Evolutionary conservation across 1,140 invertebrate genomes (phyloP).

Genomic region (Drosophila virilis): DNA sequence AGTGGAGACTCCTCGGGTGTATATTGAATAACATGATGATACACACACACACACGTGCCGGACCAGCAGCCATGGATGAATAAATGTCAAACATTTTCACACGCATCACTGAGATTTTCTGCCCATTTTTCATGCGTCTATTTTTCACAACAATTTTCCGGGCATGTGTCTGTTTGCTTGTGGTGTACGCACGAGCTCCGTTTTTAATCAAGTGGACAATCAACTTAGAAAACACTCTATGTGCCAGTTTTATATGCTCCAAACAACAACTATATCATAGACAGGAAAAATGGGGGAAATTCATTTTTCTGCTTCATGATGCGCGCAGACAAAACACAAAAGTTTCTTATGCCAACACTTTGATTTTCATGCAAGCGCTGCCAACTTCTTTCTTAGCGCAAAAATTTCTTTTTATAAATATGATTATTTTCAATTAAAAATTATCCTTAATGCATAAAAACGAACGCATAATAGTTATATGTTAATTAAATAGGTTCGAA

Average conservation of each 20-base stretch:
- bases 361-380: too few relatives aligned
- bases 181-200: conserved; percentile 5
- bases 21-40: conserved; percentile 4
- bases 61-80: conserved; percentile 23
- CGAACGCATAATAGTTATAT: too few relatives aligned
- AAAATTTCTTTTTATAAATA: too few relatives aligned
- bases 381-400: too few relatives aligned
- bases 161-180: conserved; percentile 6
- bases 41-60: conserved; percentile 8
- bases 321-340: too few relatives aligned
- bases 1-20: background rate
- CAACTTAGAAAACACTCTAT: background rate
- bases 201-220: conserved; percentile 22
- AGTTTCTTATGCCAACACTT: too few relatives aligned
- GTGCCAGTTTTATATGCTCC: background rate
- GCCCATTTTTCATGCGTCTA: conserved; percentile 9
- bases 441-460: too few relatives aligned
- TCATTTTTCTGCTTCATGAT: too few relatives aligned
- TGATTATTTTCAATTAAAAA: too few relatives aligned
- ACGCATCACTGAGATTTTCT: conserved; percentile 24
- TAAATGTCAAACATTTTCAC: conserved; percentile 25
- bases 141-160: conserved; percentile 1
- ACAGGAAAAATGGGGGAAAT: too few relatives aligned
- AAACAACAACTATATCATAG: background rate
- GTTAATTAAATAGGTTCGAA: too few relatives aligned